Evolutionary conservation across 2,797 vertebrate species (phyloP).

Genomic region (Cyprinella venusta): DNA sequence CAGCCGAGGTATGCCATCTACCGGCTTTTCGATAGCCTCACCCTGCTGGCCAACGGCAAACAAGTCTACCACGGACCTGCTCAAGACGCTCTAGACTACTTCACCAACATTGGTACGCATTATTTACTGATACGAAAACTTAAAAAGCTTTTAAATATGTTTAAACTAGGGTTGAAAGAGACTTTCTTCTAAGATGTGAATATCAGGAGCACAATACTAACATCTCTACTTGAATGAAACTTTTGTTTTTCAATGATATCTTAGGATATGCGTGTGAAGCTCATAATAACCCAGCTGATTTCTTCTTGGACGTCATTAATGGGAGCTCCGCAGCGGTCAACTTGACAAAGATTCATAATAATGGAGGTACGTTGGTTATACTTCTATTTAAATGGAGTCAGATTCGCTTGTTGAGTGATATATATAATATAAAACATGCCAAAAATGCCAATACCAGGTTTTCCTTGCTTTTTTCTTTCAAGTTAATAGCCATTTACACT

Average conservation of each 20-base stretch:
- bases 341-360: slow-evolving; percentile 67
- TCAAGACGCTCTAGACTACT: slow-evolving; percentile 81
- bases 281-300: slow-evolving; percentile 94
- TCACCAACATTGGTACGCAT: slow-evolving; percentile 80
- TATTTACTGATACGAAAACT: neutral
- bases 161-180: neutral
- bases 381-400: neutral
- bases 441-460: neutral
- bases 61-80: slow-evolving; percentile 88
- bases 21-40: slow-evolving; percentile 87
- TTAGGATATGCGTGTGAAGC: slow-evolving; percentile 87
- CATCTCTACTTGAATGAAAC: slow-evolving; percentile 4
- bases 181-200: neutral
- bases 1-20: slow-evolving; percentile 96
- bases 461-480: neutral
- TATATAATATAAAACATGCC: neutral
- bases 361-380: slow-evolving; percentile 62
- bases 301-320: slow-evolving; percentile 92
- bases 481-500: neutral
- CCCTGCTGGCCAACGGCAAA: slow-evolving; percentile 85
- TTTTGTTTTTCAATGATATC: slow-evolving; percentile 35
- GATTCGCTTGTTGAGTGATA: neutral
- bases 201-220: neutral
- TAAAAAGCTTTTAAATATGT: neutral
- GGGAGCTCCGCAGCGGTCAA: slow-evolving; percentile 79